Percentiles rank a stretch among this genome's conserved stretches.
Conservation (phyloP, 1,140 invertebrate species). For the Bombus turneri region DNA sequence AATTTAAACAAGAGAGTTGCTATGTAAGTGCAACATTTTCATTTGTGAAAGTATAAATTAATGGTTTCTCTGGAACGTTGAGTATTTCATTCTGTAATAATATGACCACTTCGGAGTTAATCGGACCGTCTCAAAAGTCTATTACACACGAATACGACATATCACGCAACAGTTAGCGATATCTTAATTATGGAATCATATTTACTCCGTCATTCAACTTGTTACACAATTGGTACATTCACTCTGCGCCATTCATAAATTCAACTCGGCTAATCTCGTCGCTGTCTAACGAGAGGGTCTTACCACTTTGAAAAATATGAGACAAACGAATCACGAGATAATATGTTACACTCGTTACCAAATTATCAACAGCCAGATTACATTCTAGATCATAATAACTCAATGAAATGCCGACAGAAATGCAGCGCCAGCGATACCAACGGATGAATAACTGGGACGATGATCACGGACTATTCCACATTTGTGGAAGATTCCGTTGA, state of each 20-base stretch:
- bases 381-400: not conserved
- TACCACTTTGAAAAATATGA: not conserved
- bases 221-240: constrained; percentile 13
- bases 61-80: no score
- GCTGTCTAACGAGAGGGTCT: not conserved
- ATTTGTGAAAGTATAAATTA: no score
- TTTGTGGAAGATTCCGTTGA: constrained; percentile 16
- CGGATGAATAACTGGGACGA: not conserved
- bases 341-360: not conserved
- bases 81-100: no score
- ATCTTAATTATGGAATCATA: constrained; percentile 13
- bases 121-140: not conserved
- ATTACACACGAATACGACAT: not conserved
- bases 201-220: not conserved
- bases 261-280: not conserved
- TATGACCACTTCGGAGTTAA: not conserved
- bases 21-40: no score
- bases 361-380: constrained; percentile 1
- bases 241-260: not conserved
- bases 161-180: not conserved
- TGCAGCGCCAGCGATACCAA: not conserved
- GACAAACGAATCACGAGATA: not conserved
- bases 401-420: not conserved
- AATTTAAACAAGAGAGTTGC: no score
- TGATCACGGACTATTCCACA: not conserved